Evolutionary conservation across 2,113 vertebrate species (phyloP).

Genomic region (Tringa solitaria): DNA sequence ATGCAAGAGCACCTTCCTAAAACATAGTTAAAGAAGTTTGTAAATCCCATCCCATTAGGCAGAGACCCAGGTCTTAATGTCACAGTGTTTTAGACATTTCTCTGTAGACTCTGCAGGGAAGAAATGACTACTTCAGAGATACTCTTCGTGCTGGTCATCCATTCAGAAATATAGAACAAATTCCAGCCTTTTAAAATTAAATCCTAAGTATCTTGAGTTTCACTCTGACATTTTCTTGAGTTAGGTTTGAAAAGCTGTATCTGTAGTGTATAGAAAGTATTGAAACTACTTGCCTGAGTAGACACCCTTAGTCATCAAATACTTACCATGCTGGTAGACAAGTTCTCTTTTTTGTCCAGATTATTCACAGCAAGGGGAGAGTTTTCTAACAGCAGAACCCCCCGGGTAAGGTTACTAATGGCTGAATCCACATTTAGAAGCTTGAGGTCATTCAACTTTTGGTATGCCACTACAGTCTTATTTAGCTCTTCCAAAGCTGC

Average conservation of each 20-base stretch:
- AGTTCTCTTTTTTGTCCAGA: conserved; percentile 56
- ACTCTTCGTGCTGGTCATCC: not conserved
- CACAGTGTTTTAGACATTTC: not conserved
- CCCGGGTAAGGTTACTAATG: conserved; percentile 70
- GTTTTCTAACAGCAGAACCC: conserved; percentile 68
- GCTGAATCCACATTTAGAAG: conserved; percentile 68
- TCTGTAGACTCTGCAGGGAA: not conserved
- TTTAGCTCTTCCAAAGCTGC: conserved; percentile 75
- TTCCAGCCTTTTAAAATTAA: not conserved
- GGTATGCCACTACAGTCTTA: conserved; percentile 49
- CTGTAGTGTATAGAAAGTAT: not conserved
- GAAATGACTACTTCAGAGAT: not conserved
- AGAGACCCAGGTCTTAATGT: not conserved
- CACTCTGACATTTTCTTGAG: not conserved
- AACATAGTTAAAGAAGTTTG: not conserved
- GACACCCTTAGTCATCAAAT: not conserved
- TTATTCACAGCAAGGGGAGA: conserved; percentile 42
- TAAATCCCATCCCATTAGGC: not conserved
- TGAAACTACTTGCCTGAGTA: not conserved
- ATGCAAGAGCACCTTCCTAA: not conserved
- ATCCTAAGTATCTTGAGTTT: not conserved
- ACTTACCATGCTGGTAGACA: conserved; percentile 57
- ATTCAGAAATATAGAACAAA: not conserved
- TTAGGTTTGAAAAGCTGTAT: not conserved
- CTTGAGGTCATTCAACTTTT: conserved; percentile 72